Evolutionary conservation across 2,113 vertebrate species (phyloP).

Genomic region (Periophthalmus modestus): DNA sequence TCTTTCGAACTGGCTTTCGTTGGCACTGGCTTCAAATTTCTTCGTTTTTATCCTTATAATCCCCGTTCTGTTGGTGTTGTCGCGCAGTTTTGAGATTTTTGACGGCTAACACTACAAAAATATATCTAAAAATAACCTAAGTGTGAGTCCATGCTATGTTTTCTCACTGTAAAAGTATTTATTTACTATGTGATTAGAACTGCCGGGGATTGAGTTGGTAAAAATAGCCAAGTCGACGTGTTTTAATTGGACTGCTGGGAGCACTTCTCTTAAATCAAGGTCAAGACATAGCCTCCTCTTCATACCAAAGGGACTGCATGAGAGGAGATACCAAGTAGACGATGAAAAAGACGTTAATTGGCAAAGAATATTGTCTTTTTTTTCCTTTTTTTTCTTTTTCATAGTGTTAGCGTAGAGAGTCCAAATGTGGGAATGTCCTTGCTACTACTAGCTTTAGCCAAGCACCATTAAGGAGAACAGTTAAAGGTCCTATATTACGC

Average conservation of each 20-base stretch:
- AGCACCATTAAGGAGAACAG: not conserved
- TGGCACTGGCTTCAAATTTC: not conserved
- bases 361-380: not conserved
- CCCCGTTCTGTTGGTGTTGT: not conserved
- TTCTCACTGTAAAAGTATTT: not conserved
- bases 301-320: not conserved
- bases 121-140: not conserved
- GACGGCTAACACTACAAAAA: not conserved
- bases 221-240: conserved; percentile 1
- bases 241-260: conserved; percentile 14
- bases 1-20: not conserved
- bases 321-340: conserved; percentile 3
- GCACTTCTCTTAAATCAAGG: conserved; percentile 11
- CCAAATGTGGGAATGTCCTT: not conserved
- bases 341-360: not conserved
- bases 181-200: conserved; percentile 4
- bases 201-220: not conserved
- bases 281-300: conserved; percentile 3
- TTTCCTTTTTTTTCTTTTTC: too few relatives aligned
- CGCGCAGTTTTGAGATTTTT: not conserved
- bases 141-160: not conserved
- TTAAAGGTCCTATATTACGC: too few relatives aligned
- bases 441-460: not conserved
- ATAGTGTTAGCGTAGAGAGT: not conserved
- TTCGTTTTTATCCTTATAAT: not conserved